Evolutionary conservation across 2,888 invertebrate genomes (phyloP), one percentile per base, ranked within the genome.

Genomic region (Synergus gifuensis): DNA sequence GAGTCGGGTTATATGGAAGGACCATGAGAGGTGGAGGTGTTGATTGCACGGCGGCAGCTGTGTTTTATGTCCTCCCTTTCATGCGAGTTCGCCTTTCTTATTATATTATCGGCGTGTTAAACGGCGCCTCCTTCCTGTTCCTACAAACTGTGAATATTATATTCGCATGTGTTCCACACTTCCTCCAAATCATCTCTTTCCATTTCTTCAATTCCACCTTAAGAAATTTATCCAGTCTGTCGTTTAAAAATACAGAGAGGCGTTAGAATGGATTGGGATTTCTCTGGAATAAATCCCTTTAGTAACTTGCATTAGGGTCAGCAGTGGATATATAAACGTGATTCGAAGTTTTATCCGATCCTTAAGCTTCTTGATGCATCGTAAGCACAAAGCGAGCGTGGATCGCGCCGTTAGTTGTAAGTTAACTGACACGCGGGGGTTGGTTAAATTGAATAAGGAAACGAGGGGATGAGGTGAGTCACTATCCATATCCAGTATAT

Each of bases 31-130:
- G 76, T 82, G 83, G 84, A 87, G 86, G 84, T 90, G 91, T 91
- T 91, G 91, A 91, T 91, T 91, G 91, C 90, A 84, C 88, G 87
- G 89, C 90, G 88, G 89, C 90, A 90, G 90, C 90, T 91, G 91
- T 91, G 90, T 91, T 91, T 91, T 90, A 91, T 88, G 89, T 82
- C 82, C 81, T 82, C 81, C 82, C 83, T 81, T 82, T 84, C 84
- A 81, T 80, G 81, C 83, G 84, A 80, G 82, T 78, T 79, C 80
- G 82, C 84, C 82, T 84, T 84, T 82, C 84, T 84, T 90, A 90
- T 90, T 88, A 90, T 90, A 90, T 90, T 90, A 90, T 90, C 89
- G 89, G 87, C 87, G 86, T 90, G 90, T 90, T 88, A 88, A 89
- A 88, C 88, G 89, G 85, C 86, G 83, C 82, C 87, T 86, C 88